A percentile compares a stretch with the other conserved stretches of the same genome.
Evolutionary conservation across 2,797 vertebrate genomes (phyloP).

Genomic region (Fringilla coelebs): DNA sequence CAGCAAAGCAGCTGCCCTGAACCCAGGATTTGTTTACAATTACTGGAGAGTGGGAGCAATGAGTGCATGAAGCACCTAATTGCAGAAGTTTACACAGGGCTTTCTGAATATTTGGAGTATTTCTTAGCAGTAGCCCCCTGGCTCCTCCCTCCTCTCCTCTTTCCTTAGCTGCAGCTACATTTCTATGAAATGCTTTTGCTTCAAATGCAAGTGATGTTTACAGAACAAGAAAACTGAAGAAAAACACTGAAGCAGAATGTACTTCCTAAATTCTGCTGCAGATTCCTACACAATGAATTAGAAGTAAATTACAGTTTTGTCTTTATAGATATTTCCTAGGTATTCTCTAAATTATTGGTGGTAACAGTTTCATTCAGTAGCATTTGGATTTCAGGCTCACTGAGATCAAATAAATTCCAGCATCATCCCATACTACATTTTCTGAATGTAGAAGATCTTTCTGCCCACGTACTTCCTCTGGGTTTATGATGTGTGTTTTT

Average conservation of each 20-base stretch:
- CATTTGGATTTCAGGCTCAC: background rate
- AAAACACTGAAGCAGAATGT: background rate
- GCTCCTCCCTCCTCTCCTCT: rapidly evolving
- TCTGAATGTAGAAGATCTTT: background rate
- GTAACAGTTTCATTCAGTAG: background rate
- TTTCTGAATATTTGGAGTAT: background rate
- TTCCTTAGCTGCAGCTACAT: background rate
- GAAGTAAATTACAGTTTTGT: background rate
- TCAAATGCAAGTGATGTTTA: background rate
- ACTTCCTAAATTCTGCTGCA: background rate
- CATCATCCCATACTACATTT: background rate
- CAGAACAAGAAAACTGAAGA: background rate
- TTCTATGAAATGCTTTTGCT: background rate
- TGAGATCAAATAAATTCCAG: background rate
- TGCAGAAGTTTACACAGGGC: background rate
- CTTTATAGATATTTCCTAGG: background rate
- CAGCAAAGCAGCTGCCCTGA: background rate
- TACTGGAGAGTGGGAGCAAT: background rate
- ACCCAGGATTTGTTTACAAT: background rate
- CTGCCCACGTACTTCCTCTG: background rate
- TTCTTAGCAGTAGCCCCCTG: background rate
- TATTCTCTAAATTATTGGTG: background rate
- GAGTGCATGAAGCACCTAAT: background rate
- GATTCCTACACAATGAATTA: background rate
- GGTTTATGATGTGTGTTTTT: background rate